A percentile compares a stretch with the other conserved stretches of the same genome.
These are phyloP conservation scores for Labrus mixtus DNA, from an alignment of 2,113 vertebrate genomes.

Conservation along the genomic window DNA sequence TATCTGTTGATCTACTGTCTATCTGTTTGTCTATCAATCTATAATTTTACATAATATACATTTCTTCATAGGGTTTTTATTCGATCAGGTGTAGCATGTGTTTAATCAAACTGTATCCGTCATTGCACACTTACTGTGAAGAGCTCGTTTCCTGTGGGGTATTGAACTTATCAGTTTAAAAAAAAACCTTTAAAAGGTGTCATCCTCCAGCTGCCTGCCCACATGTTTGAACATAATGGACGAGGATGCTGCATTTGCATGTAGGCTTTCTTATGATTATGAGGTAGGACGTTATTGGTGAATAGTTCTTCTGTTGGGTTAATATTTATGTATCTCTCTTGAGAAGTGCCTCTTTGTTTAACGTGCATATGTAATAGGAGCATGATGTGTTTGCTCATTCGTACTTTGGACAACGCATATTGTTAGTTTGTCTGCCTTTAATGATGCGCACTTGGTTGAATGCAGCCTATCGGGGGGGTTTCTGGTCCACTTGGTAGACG, in stretches of 20 bases:
- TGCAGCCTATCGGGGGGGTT: slow-evolving; percentile 67
- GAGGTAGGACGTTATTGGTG: slow-evolving; percentile 51
- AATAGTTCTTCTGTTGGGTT: slow-evolving; percentile 58
- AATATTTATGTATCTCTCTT: slow-evolving; percentile 25
- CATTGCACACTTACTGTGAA: slow-evolving; percentile 44
- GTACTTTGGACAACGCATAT: slow-evolving; percentile 55
- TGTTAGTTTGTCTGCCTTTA: slow-evolving; percentile 65
- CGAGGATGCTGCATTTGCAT: slow-evolving; percentile 75
- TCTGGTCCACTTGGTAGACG: slow-evolving; percentile 48
- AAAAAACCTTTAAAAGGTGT: slow-evolving; percentile 34
- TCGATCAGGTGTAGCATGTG: slow-evolving; percentile 8
- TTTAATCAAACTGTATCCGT: slow-evolving; percentile 17
- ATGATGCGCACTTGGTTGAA: slow-evolving; percentile 70
- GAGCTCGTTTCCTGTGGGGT: slow-evolving; percentile 45
- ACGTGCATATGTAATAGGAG: slow-evolving; percentile 72
- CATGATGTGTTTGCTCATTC: slow-evolving; percentile 57
- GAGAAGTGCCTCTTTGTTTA: slow-evolving; percentile 72
- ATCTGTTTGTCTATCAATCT: background rate
- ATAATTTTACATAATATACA: background rate
- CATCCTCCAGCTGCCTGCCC: slow-evolving; percentile 59
- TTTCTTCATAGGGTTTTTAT: background rate
- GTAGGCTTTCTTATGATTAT: slow-evolving; percentile 75
- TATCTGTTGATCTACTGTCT: background rate
- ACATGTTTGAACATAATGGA: slow-evolving; percentile 58
- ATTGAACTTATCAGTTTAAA: slow-evolving; percentile 55